phyloP scores from a whole-genome alignment of 1,140 invertebrate species.

The Caenorhabditis latens region DNA sequence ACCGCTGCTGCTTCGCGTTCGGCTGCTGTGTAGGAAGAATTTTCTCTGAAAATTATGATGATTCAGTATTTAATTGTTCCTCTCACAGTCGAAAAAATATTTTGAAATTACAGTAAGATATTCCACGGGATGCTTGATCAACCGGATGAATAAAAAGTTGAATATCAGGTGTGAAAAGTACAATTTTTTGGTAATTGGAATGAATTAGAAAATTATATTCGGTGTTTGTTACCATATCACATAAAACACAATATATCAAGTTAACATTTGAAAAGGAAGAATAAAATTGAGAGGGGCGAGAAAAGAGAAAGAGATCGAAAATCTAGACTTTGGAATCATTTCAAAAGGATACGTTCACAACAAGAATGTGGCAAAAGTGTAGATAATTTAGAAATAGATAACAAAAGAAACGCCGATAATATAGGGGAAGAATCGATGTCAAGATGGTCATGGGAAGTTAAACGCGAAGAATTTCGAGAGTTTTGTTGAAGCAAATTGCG shows the following conservation, averaged over 20 bases:
- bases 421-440: not conserved
- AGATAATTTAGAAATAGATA: not conserved
- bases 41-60: constrained; percentile 2
- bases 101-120: no score
- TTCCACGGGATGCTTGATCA: no score
- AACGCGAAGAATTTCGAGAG: constrained; percentile 94
- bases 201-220: no score
- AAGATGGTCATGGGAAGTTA: constrained; percentile 37
- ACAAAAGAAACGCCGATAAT: not conserved
- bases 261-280: not conserved
- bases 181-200: not conserved
- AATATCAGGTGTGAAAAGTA: not conserved
- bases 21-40: constrained; percentile 28
- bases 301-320: constrained; percentile 17
- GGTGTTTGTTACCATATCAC: no score
- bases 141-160: not conserved
- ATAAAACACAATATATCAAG: not conserved
- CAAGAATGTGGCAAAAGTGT: not conserved
- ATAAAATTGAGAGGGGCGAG: not conserved
- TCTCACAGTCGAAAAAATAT: no score
- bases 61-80: not conserved
- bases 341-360: constrained; percentile 15
- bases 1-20: constrained; percentile 39
- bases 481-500: constrained; percentile 97
- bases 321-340: constrained; percentile 13